phyloP scores from a whole-genome alignment of 2,797 vertebrate species.

The Orestias chungarensis region DNA sequence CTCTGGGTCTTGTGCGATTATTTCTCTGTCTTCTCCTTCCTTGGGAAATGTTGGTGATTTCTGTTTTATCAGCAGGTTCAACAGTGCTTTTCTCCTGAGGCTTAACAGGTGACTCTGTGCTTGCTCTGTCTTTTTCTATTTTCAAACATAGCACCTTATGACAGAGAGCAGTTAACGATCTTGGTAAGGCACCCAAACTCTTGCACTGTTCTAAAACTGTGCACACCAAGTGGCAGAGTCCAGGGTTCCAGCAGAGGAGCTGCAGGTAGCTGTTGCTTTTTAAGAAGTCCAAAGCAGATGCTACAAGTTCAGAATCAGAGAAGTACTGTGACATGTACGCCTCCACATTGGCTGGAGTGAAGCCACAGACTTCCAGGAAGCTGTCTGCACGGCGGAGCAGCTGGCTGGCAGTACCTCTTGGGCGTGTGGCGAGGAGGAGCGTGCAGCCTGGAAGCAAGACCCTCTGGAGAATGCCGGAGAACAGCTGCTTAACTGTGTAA shows the following conservation, averaged over 20 bases:
- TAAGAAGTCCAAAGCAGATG: slow-evolving; percentile 71
- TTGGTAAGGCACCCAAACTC: slow-evolving; percentile 66
- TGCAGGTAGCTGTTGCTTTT: slow-evolving; percentile 75
- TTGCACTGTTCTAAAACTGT: slow-evolving; percentile 74
- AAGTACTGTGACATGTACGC: slow-evolving; percentile 82
- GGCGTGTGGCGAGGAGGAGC: slow-evolving; percentile 83
- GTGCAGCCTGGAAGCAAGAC: slow-evolving; percentile 87
- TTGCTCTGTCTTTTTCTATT: slow-evolving; percentile 28
- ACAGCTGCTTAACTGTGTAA: slow-evolving; percentile 80
- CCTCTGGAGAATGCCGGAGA: slow-evolving; percentile 86
- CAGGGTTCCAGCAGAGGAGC: slow-evolving; percentile 85
- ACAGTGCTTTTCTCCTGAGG: not conserved
- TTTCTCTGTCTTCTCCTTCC: not conserved
- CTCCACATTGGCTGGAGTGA: slow-evolving; percentile 80
- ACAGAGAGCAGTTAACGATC: slow-evolving; percentile 85
- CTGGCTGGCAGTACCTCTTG: slow-evolving; percentile 81
- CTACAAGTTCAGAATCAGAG: slow-evolving; percentile 39
- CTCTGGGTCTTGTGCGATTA: not conserved
- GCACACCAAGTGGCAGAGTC: slow-evolving; percentile 84
- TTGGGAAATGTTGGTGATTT: slow-evolving; percentile 8
- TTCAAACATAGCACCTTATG: slow-evolving; percentile 77
- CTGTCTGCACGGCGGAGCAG: slow-evolving; percentile 83
- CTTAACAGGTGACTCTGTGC: not conserved
- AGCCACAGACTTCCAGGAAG: slow-evolving; percentile 84
- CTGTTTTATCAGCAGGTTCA: slow-evolving; percentile 15